Base-by-base conservation (phyloP, 2,113 vertebrate genomes). In the Murina feae region DNA sequence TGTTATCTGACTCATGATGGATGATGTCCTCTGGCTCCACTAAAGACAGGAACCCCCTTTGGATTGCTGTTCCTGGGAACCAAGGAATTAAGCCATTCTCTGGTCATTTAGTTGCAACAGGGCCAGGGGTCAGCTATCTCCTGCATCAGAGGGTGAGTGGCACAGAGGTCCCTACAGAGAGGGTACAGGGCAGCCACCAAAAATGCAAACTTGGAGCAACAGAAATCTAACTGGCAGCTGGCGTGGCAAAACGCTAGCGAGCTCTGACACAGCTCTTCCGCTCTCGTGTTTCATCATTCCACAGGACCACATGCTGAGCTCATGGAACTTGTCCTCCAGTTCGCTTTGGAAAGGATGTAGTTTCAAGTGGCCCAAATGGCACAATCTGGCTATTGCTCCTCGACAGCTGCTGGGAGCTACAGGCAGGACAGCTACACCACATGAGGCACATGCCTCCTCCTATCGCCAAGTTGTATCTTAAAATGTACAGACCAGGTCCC, bases 231-330 rank as follows among this genome's bases (percentile, higher is more conserved):
- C 4, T 69, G 96, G 80, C 96, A 82, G 21, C 89, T 60, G 60
- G 76, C 85, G 94, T 39, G 83, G 88, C 87, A 95, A 85, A 87
- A 83, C 94, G 14, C 42, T 93, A 97, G 95, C 37, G 94, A 97
- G 95, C 93, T 97, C 84, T 96, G 97, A 94, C 4, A 21, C 93
- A 95, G 69, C 83, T 60, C 88, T 72, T 96, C 97, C 89, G 94
- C 94, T 96, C 96, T 92, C 80, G 4, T 60, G 86, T 93, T 82
- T 94, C 96, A 95, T 94, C 98, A 98, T 98, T 98, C 97, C 97
- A 97, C 66, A 94, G 95, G 97, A 93, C 98, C 97, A 95, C 98
- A 98, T 96, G 98, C 97, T 98, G 97, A 94, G 97, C 97, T 98
- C 97, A 98, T 98, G 97, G 98, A 98, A 97, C 81, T 96, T 86